Base-by-base conservation (phyloP, 1,140 invertebrate species). In the Trichoplusia ni region DNA sequence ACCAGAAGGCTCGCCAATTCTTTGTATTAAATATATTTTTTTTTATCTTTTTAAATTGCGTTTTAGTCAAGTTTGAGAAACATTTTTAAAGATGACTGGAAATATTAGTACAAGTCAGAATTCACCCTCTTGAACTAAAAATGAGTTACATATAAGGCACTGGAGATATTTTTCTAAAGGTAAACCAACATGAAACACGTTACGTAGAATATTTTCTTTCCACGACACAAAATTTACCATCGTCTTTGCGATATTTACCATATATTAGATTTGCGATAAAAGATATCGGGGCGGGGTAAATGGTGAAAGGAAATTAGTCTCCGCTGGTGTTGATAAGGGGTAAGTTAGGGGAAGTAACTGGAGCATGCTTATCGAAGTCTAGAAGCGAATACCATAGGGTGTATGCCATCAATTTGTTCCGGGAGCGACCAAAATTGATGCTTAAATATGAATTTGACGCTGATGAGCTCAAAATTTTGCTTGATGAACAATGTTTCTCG, bases 221-320 rank as follows among this genome's bases (percentile, higher is more conserved):
- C 11, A 25, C 42, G 1, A 14, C 4, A 49, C 25, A 7, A 31
- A 18, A 23, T 31, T 49, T 49, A 18, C 25, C 9, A 49, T n/a
- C n/a, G n/a, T n/a, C n/a, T n/a, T n/a, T n/a, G n/a, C n/a, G 18
- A 29, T 6, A 37, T 4, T 18, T 14, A 6, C 25, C 8, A 21
- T 42, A 42, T n/a, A 21, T 42, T 4, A 42, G 40, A 42, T 49
- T 16, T 49, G 25, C 29, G 46, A 31, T 49, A 49, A 18, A 49
- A 29, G 23, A 49, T 49, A 49, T 29, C 29, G 46, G 11, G 9
- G 25, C 2, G 8, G 14, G 16, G 25, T 29, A 49, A 14, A 31
- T 27, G 46, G 46, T 31, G 46, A n/a, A 29, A 49, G 46, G 46
- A 49, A 49, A 49, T 49, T 49, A 49, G 46, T 29, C 44, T 9